Evolutionary conservation across 2,113 vertebrate genomes (phyloP).

Genomic region (Saguinus imperator): DNA sequence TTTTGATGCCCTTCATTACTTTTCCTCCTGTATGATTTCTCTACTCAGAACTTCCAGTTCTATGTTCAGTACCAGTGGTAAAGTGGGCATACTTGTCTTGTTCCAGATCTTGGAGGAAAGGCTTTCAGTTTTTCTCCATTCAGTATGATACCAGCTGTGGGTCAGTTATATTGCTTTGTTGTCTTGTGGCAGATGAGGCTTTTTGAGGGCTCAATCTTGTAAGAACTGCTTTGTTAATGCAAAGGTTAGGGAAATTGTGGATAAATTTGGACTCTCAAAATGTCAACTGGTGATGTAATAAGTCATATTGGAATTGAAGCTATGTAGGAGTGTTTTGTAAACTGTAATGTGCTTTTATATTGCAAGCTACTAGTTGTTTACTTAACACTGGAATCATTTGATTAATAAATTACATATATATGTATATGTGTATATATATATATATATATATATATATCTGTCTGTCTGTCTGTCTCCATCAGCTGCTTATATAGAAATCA

Average conservation of each 20-base stretch:
- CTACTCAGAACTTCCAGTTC: too few relatives aligned
- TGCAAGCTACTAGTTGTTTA: background rate
- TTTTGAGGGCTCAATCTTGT: background rate
- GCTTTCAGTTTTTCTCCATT: too few relatives aligned
- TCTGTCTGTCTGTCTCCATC: background rate
- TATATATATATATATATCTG: too few relatives aligned
- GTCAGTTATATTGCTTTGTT: background rate
- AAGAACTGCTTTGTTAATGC: slow-evolving; percentile 2
- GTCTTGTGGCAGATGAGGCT: background rate
- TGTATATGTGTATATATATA: too few relatives aligned
- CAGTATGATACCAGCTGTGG: too few relatives aligned
- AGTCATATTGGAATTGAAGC: slow-evolving; percentile 19
- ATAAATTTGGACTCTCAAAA: slow-evolving; percentile 16
- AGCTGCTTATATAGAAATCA: slow-evolving; percentile 18
- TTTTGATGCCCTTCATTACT: too few relatives aligned
- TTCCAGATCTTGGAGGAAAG: too few relatives aligned
- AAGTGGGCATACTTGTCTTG: too few relatives aligned
- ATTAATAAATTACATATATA: background rate
- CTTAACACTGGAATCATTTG: background rate
- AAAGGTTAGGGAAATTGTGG: background rate
- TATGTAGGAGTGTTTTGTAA: background rate
- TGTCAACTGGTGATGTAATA: background rate
- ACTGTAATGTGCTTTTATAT: background rate
- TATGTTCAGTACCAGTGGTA: too few relatives aligned
- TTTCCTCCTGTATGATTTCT: too few relatives aligned